Base-by-base conservation (phyloP, 2,888 invertebrate species). In the Thereva unica region DNA sequence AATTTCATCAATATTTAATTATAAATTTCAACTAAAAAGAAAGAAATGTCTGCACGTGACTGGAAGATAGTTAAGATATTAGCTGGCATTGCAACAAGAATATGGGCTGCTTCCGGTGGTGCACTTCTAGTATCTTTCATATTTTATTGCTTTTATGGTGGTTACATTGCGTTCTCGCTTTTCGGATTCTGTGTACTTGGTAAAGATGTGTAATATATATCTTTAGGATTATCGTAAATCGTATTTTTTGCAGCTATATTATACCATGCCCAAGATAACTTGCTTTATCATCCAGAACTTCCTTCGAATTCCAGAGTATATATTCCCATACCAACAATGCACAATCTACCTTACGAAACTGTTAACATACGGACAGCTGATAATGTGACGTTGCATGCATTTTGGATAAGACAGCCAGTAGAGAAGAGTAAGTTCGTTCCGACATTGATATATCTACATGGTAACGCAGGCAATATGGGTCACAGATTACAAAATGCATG, bases 391-490 rank as follows among this genome's bases (percentile, higher is more conserved):
- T 83, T 94, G 59, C 93, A 94, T 74, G 87, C 91, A 80, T 93
- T 90, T 77, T 88, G 93, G 75, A 89, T 94, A 69, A 86, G 88
- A 74, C 93, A 93, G 78, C 83, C 86, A 1, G 84, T 85, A 68
- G 86, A 86, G 53, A 85, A 87, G 70, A 86, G 86, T 72, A 85
- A 86, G 72, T 84, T 85, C 74, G 87, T 86, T 63, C 93, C 94
- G 0, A 96, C 96, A 7, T 83, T 97, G 76, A 82, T 97, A 59
- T 95, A 92, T 81, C 89, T 97, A 71, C 97, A 97, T 83, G 97
- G 97, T 5, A 97, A 97, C 86, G 97, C 97, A 63, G 97, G 97
- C 9, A 97, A 97, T 78, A 93, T 97, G 86, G 97, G 97, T 0
- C 96, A 97, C 78, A 88, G 93, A 71, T 83, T 97, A 74, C 88